phyloP scores from a whole-genome alignment of 2,797 vertebrate genomes.

The Clarias laeviceps region DNA sequence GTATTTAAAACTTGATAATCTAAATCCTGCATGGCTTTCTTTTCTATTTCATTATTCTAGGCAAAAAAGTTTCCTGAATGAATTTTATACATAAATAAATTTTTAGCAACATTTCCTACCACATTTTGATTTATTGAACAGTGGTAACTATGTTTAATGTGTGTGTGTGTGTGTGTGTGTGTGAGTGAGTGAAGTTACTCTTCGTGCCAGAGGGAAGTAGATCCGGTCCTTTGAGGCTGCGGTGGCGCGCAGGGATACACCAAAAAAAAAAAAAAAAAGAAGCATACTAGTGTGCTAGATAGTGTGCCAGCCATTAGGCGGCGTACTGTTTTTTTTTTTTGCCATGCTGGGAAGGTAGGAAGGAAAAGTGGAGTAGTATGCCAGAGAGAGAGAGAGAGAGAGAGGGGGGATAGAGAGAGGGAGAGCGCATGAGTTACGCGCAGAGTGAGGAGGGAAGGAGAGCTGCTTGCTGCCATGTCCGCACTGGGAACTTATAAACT shows the following conservation, averaged over 20 bases:
- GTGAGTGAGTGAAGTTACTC: constrained; percentile 45
- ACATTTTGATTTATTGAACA: neutral
- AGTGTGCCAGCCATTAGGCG: neutral
- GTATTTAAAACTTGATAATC: constrained; percentile 5
- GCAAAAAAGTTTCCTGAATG: neutral
- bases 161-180: constrained; percentile 9
- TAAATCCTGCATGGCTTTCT: neutral
- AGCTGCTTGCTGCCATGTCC: constrained; percentile 70
- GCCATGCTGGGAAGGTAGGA: neutral
- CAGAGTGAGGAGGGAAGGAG: constrained; percentile 41
- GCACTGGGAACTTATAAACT: constrained; percentile 73
- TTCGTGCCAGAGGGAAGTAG: constrained; percentile 74
- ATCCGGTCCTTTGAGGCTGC: constrained; percentile 67
- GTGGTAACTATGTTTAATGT: neutral
- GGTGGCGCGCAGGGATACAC: constrained; percentile 76
- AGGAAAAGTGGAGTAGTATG: constrained; percentile 34
- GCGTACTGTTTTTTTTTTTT: neutral
- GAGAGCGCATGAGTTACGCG: constrained; percentile 57
- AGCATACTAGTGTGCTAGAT: neutral
- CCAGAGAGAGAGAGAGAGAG: constrained; percentile 37
- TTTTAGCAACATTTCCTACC: neutral
- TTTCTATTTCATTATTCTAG: neutral
- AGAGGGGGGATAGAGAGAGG: constrained; percentile 39
- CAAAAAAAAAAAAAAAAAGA: constrained; percentile 9
- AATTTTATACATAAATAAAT: too few species aligned